phyloP scores from a whole-genome alignment of 1,140 invertebrate species.

The Pseudomyrmex pallidus region DNA sequence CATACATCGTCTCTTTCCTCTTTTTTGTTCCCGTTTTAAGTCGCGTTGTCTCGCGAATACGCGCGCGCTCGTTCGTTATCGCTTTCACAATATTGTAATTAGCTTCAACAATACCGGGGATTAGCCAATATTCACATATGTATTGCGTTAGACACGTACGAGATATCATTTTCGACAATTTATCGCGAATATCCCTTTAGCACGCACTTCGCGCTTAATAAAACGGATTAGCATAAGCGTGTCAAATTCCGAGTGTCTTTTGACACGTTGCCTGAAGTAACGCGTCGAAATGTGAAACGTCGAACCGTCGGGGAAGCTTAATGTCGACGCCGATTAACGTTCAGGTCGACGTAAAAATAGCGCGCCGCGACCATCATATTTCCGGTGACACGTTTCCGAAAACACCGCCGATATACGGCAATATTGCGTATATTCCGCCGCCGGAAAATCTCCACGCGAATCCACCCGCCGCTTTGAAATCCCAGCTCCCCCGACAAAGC shows the following conservation, averaged over 20 bases:
- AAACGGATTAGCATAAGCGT: background rate
- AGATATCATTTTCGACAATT: conserved; percentile 24
- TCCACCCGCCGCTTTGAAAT: conserved; percentile 13
- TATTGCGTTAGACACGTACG: too few relatives aligned
- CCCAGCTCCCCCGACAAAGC: background rate
- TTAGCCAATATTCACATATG: background rate
- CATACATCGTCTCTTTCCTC: background rate
- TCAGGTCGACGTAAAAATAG: background rate
- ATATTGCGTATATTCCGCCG: too few relatives aligned
- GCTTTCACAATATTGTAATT: conserved; percentile 11
- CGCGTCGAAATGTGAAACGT: conserved; percentile 16
- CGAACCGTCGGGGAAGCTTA: conserved; percentile 9
- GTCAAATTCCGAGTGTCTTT: background rate
- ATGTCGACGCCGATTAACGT: conserved; percentile 19
- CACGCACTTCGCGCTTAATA: background rate
- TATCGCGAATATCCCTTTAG: background rate
- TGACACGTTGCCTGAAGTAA: conserved; percentile 9
- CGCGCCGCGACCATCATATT: conserved; percentile 13
- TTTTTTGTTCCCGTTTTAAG: background rate
- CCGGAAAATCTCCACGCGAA: conserved; percentile 4
- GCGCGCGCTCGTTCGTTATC: background rate
- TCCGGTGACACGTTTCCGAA: background rate
- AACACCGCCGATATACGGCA: background rate
- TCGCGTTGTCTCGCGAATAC: conserved; percentile 6
- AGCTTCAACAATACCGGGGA: background rate